A percentile compares a stretch with the other conserved stretches of the same genome.
These are phyloP conservation scores for Pangasianodon hypophthalmus DNA, from an alignment of 2,113 vertebrate genomes.

Conservation along the genomic window DNA sequence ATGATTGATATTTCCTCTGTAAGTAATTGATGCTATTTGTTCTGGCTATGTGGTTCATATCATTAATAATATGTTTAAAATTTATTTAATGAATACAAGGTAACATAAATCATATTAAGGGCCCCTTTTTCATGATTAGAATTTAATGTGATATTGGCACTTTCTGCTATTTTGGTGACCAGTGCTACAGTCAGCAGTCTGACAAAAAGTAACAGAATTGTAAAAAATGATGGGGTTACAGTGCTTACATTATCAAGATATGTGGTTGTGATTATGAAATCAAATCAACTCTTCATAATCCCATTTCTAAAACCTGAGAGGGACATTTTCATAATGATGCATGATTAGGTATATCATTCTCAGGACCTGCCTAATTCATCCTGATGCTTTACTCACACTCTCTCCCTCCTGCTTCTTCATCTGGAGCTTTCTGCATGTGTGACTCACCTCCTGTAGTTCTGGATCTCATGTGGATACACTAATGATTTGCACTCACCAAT, in stretches of 20 bases:
- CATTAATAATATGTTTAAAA: background rate
- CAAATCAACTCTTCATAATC: background rate
- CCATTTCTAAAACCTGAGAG: background rate
- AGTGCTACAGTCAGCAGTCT: background rate
- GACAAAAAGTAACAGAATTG: background rate
- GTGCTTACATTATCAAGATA: background rate
- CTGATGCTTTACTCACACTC: background rate
- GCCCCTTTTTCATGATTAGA: background rate
- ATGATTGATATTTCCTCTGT: background rate
- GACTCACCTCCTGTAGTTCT: constrained; percentile 2
- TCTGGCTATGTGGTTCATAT: background rate
- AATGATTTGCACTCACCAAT: background rate
- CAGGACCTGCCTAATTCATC: background rate
- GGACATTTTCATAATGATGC: background rate
- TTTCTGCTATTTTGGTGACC: background rate
- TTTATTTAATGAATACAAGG: background rate
- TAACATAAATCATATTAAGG: background rate
- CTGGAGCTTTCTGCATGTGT: constrained; percentile 2
- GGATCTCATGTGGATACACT: constrained; percentile 6
- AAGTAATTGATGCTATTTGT: background rate
- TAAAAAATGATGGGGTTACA: background rate
- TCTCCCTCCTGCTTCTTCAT: constrained; percentile 6
- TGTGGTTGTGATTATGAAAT: background rate
- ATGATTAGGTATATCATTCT: background rate
- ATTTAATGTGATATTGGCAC: background rate